phyloP scores from a whole-genome alignment of 2,797 vertebrate genomes.

The Bradypodion ventrale region DNA sequence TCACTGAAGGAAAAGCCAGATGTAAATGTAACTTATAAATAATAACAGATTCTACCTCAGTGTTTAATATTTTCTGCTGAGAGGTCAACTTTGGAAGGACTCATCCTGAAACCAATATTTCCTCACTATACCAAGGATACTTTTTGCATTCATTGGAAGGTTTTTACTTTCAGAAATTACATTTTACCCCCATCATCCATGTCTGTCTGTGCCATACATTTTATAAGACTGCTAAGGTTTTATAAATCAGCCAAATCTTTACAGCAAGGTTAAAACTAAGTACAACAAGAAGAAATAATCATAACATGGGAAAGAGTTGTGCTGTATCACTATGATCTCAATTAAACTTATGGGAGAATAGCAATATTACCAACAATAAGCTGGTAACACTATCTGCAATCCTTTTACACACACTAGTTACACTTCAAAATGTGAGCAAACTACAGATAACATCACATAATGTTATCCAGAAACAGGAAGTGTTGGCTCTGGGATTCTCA shows the following conservation, averaged over 20 bases:
- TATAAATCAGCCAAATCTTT: background rate
- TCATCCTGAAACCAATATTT: background rate
- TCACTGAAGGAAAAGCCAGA: too few relatives aligned
- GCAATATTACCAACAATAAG: background rate
- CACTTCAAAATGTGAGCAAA: background rate
- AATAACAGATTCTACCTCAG: background rate
- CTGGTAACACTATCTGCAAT: background rate
- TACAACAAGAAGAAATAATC: background rate
- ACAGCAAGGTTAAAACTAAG: background rate
- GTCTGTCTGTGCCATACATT: background rate
- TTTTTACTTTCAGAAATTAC: background rate
- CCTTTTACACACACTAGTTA: constrained; percentile 11
- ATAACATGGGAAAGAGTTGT: background rate
- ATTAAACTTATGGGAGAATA: background rate
- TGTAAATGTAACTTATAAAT: too few relatives aligned
- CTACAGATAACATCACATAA: background rate
- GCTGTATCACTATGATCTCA: constrained; percentile 26
- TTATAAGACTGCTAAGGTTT: background rate
- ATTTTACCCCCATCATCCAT: constrained; percentile 1
- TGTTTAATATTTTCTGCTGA: background rate
- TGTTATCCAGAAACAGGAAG: too few relatives aligned
- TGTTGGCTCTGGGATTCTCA: too few relatives aligned
- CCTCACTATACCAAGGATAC: background rate
- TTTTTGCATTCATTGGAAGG: constrained; percentile 15
- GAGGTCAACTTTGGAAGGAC: background rate